A percentile compares a stretch with the other conserved stretches of the same genome.
Evolutionary conservation across 2,888 invertebrate genomes (phyloP).

Genomic region (Oconnorella tubifera): DNA sequence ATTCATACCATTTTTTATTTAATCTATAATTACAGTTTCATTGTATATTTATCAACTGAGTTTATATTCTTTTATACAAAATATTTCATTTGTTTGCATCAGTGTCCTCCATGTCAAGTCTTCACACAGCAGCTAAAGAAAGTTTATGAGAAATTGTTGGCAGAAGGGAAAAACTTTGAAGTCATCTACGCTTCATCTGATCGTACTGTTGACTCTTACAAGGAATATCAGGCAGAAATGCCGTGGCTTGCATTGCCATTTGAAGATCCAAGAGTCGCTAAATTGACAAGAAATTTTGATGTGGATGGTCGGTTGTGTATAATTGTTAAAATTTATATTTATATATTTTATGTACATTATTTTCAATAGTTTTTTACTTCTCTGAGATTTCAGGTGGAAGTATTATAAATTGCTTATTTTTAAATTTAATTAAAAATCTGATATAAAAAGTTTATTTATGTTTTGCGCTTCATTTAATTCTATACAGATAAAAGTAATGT

Average conservation of each 20-base stretch:
- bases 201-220: conserved; percentile 76
- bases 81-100: too few species aligned
- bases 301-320: conserved; percentile 8
- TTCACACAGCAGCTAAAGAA: conserved; percentile 75
- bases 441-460: too few species aligned
- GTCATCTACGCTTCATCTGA: conserved; percentile 81
- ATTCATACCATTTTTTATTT: too few species aligned
- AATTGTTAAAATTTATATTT: neutral
- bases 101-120: conserved; percentile 83
- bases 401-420: too few species aligned
- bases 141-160: conserved; percentile 70
- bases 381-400: neutral
- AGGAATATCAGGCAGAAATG: conserved; percentile 65
- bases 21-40: neutral
- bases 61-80: conserved; percentile 37
- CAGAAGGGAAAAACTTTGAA: conserved; percentile 69
- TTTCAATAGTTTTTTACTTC: neutral
- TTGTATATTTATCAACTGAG: neutral
- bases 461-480: too few species aligned
- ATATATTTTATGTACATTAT: neutral
- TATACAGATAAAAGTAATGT: too few species aligned
- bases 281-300: conserved; percentile 9
- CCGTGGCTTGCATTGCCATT: conserved; percentile 52
- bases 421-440: too few species aligned
- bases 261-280: conserved; percentile 26